phyloP scores from a whole-genome alignment of 2,888 invertebrate species.

The Labia minor region DNA sequence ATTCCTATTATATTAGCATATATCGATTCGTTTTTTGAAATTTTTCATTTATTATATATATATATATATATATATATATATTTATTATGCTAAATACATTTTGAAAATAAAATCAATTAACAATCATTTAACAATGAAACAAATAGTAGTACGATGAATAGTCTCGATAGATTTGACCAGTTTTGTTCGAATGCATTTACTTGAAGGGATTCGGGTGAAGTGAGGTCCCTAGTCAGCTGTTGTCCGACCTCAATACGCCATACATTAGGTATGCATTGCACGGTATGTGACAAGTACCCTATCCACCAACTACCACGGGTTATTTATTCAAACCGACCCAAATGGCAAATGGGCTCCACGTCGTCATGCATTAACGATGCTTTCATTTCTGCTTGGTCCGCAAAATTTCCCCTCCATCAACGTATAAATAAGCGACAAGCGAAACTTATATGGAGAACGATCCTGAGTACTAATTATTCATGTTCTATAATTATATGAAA shows the following conservation, averaged over 20 bases:
- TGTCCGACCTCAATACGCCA: not conserved
- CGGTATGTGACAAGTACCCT: not conserved
- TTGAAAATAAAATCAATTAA: too few relatives aligned
- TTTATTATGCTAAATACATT: too few relatives aligned
- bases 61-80: too few relatives aligned
- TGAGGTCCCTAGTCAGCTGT: too few relatives aligned
- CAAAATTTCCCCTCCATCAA: not conserved
- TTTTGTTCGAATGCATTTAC: too few relatives aligned
- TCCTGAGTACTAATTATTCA: not conserved
- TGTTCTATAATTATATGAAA: slow-evolving; percentile 2
- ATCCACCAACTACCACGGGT: not conserved
- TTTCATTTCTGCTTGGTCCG: not conserved
- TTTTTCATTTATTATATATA: too few relatives aligned
- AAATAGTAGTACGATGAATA: too few relatives aligned
- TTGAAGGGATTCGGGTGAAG: too few relatives aligned
- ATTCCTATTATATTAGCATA: too few relatives aligned
- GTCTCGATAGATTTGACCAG: too few relatives aligned
- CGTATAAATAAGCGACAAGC: not conserved
- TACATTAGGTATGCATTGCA: slow-evolving; percentile 4
- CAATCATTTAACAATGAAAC: too few relatives aligned
- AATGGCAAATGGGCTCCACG: not conserved
- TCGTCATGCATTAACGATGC: slow-evolving; percentile 13
- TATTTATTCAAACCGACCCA: not conserved
- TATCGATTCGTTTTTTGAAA: too few relatives aligned
- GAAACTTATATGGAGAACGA: not conserved